Conservation (phyloP, 2,888 invertebrate genomes). For the Laothoe populi region DNA sequence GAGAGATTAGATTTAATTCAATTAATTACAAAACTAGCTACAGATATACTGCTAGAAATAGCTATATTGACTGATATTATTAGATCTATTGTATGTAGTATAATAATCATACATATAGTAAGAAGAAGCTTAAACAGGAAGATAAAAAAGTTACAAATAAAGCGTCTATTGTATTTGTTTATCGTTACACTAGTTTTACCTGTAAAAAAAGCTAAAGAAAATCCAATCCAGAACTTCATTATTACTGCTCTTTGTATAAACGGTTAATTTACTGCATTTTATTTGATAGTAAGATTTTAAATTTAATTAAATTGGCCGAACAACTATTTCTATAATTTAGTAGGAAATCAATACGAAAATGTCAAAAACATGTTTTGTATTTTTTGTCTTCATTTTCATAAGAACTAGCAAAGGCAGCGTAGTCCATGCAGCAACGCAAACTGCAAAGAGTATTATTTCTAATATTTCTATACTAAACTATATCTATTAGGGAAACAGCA, state of each 20-base stretch:
- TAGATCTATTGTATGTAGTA: not conserved
- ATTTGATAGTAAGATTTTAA: too few relatives aligned
- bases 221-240: slow-evolving; percentile 50
- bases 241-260: slow-evolving; percentile 27
- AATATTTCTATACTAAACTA: too few relatives aligned
- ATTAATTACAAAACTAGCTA: too few relatives aligned
- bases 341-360: too few relatives aligned
- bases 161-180: not conserved
- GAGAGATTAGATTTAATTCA: not conserved
- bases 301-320: not conserved
- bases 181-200: slow-evolving; percentile 42
- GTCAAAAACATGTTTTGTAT: too few relatives aligned
- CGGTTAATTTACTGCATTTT: not conserved
- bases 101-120: too few relatives aligned
- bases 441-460: too few relatives aligned
- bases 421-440: not conserved
- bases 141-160: not conserved
- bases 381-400: too few relatives aligned
- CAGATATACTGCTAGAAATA: not conserved
- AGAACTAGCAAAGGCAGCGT: not conserved
- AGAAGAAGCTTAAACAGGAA: too few relatives aligned
- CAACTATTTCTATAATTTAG: too few relatives aligned
- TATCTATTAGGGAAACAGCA: too few relatives aligned
- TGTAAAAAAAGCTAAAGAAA: slow-evolving; percentile 46
- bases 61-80: not conserved